phyloP scores from a whole-genome alignment of 92 coral and sea anemone species.

The Epizoanthus scotinus region DNA sequence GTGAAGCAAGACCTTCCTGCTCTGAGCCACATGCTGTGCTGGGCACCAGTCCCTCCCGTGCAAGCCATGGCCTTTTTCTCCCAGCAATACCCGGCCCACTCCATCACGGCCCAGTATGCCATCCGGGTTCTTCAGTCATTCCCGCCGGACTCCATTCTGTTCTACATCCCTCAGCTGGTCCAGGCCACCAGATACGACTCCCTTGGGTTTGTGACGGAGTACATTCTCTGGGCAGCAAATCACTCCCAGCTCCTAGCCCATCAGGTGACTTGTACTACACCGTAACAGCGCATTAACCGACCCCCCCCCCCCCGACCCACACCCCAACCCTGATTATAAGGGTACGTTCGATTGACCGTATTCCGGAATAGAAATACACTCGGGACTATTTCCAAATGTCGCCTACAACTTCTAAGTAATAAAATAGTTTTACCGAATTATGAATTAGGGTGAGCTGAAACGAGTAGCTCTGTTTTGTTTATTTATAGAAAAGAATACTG shows the following conservation, averaged over 20 bases:
- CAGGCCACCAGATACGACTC: conserved; percentile 96
- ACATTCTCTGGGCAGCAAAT: conserved; percentile 96
- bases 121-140: conserved; percentile 95
- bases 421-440: too few relatives aligned
- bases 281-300: too few relatives aligned
- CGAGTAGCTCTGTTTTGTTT: too few relatives aligned
- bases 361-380: too few relatives aligned
- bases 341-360: too few relatives aligned
- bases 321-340: too few relatives aligned
- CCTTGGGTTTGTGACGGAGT: conserved; percentile 92
- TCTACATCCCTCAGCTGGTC: conserved; percentile 95
- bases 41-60: conserved; percentile 97
- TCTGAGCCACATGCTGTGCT: conserved; percentile 86
- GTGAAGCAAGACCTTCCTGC: conserved; percentile 90
- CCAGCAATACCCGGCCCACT: conserved; percentile 96
- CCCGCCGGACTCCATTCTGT: conserved; percentile 92
- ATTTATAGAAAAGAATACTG: too few relatives aligned
- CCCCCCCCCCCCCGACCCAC: too few relatives aligned
- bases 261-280: conserved; percentile 66
- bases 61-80: conserved; percentile 98
- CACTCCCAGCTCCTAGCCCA: conserved; percentile 96
- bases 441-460: too few relatives aligned
- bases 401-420: too few relatives aligned
- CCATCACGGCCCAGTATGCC: conserved; percentile 96
- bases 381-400: too few relatives aligned